Evolutionary conservation across 2,113 vertebrate genomes (phyloP).

Genomic region (Tympanuchus pallidicinctus): DNA sequence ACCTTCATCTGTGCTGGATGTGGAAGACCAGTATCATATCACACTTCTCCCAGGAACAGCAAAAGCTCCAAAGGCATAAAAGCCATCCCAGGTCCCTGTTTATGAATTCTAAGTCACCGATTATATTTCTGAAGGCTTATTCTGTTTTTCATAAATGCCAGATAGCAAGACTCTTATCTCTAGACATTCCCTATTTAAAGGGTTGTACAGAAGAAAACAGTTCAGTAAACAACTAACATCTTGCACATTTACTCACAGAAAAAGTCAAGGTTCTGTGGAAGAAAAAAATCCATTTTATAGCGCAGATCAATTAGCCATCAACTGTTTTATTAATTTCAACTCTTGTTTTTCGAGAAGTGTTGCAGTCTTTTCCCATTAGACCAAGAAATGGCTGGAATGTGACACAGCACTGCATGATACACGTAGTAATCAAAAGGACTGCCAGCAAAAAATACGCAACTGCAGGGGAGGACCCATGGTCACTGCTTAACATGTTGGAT

Average conservation of each 20-base stretch:
- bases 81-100: not conserved
- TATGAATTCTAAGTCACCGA: not conserved
- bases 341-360: not conserved
- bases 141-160: not conserved
- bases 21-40: not conserved
- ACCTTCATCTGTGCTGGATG: not conserved
- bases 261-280: constrained; percentile 34
- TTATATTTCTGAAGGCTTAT: not conserved
- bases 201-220: not conserved
- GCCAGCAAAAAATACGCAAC: constrained; percentile 29
- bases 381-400: constrained; percentile 54
- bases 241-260: constrained; percentile 73
- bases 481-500: constrained; percentile 53
- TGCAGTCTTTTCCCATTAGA: constrained; percentile 57
- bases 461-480: constrained; percentile 71
- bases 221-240: constrained; percentile 15
- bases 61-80: not conserved
- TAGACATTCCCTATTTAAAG: not conserved
- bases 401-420: constrained; percentile 21
- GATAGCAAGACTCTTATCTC: not conserved
- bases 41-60: not conserved
- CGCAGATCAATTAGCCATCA: not conserved
- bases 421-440: constrained; percentile 69
- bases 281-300: constrained; percentile 49
- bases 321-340: not conserved